Percentiles rank a stretch among this genome's conserved stretches.
These are phyloP conservation scores for Cheirogaleus medius DNA, from an alignment of 2,113 vertebrate genomes.

Conservation along the genomic window DNA sequence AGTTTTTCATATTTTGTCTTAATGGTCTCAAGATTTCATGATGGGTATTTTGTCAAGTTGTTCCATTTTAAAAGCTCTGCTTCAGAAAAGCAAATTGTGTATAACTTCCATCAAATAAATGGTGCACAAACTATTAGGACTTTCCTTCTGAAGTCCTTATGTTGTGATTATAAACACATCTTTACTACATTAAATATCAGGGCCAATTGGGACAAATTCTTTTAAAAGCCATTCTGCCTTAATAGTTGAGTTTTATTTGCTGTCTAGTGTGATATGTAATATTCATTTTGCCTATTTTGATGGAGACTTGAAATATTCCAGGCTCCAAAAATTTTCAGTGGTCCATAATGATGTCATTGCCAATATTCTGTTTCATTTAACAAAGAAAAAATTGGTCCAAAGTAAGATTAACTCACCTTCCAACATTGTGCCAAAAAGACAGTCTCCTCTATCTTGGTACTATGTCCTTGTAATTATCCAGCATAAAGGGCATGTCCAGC, in stretches of 20 bases:
- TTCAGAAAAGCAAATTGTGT: background rate
- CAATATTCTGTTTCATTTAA: background rate
- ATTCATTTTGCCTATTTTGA: background rate
- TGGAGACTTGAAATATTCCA: background rate
- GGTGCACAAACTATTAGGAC: background rate
- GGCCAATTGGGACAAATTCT: background rate
- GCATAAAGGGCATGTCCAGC: background rate
- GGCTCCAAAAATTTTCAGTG: background rate
- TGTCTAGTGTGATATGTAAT: background rate
- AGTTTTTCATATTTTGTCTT: conserved; percentile 5
- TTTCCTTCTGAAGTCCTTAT: background rate
- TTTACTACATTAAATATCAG: background rate
- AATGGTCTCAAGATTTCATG: background rate
- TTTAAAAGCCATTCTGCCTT: background rate
- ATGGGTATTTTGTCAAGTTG: conserved; percentile 23
- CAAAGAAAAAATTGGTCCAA: background rate
- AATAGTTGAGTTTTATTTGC: background rate
- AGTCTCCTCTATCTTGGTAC: background rate
- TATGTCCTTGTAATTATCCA: background rate
- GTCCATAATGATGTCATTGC: background rate
- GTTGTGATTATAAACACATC: background rate
- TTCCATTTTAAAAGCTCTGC: conserved; percentile 23
- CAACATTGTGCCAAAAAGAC: background rate
- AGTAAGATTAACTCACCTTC: background rate
- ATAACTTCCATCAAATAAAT: background rate